phyloP scores from a whole-genome alignment of 2,113 vertebrate species.

The Thymallus thymallus region DNA sequence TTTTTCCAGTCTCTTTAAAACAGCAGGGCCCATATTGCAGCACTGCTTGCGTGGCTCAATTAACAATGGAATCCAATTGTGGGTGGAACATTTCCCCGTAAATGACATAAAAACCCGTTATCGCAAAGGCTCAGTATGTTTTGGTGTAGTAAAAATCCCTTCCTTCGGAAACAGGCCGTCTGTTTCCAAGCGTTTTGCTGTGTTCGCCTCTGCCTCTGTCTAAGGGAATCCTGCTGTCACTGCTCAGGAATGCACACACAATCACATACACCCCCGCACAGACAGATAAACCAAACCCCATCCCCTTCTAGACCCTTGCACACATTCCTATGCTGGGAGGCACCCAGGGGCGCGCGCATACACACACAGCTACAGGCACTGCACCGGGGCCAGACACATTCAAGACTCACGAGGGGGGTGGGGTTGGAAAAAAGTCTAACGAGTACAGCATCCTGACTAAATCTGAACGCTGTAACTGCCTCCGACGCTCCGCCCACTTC shows the following conservation, averaged over 20 bases:
- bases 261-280: too few species aligned
- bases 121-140: slow-evolving; percentile 39
- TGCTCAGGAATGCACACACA: slow-evolving; percentile 64
- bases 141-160: slow-evolving; percentile 28
- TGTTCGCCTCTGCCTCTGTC: slow-evolving; percentile 41
- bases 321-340: slow-evolving; percentile 42
- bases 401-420: slow-evolving; percentile 43
- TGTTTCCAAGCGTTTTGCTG: slow-evolving; percentile 24
- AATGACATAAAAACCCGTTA: slow-evolving; percentile 26
- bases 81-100: slow-evolving; percentile 29
- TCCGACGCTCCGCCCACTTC: slow-evolving; percentile 67
- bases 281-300: background rate
- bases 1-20: slow-evolving; percentile 17
- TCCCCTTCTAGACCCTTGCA: slow-evolving; percentile 21
- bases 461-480: slow-evolving; percentile 59
- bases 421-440: slow-evolving; percentile 37
- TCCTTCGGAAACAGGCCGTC: slow-evolving; percentile 20
- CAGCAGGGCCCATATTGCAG: slow-evolving; percentile 8
- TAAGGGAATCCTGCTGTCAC: slow-evolving; percentile 60
- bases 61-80: slow-evolving; percentile 18
- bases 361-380: slow-evolving; percentile 6
- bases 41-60: background rate
- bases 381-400: slow-evolving; percentile 36
- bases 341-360: slow-evolving; percentile 4
- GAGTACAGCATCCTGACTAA: slow-evolving; percentile 71